Conservation (phyloP, 92 coral and sea anemone genomes). For the Zoanthus gigantus region DNA sequence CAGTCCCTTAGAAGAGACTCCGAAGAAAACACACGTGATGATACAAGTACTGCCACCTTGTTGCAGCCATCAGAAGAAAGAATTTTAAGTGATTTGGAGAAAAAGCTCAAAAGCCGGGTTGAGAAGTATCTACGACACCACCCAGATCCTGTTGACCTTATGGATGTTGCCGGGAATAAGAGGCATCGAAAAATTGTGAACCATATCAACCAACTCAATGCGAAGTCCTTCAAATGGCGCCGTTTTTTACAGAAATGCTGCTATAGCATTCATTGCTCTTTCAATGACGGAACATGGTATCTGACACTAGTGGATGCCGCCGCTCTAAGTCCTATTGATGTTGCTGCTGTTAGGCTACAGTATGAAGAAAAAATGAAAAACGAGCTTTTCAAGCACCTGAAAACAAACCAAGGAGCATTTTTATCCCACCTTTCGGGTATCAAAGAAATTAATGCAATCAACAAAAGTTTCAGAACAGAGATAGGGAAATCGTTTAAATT, state of each 20-base stretch:
- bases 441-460: too few relatives aligned
- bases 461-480: too few relatives aligned
- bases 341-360: background rate
- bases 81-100: background rate
- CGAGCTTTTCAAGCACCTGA: too few relatives aligned
- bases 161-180: background rate
- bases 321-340: too few relatives aligned
- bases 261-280: constrained; percentile 2
- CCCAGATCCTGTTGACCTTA: constrained; percentile 7
- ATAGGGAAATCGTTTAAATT: too few relatives aligned
- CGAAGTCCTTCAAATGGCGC: constrained; percentile 9
- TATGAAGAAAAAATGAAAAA: background rate
- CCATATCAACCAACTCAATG: background rate
- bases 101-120: constrained; percentile 6
- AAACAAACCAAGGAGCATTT: too few relatives aligned
- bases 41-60: background rate
- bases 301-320: constrained; percentile 6
- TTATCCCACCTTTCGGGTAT: too few relatives aligned
- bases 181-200: background rate
- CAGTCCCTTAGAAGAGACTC: background rate
- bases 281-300: background rate
- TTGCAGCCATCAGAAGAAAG: background rate
- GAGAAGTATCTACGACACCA: background rate
- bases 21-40: background rate
- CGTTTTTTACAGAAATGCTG: background rate